phyloP scores from a whole-genome alignment of 2,113 vertebrate species.

The Plectropomus leopardus region DNA sequence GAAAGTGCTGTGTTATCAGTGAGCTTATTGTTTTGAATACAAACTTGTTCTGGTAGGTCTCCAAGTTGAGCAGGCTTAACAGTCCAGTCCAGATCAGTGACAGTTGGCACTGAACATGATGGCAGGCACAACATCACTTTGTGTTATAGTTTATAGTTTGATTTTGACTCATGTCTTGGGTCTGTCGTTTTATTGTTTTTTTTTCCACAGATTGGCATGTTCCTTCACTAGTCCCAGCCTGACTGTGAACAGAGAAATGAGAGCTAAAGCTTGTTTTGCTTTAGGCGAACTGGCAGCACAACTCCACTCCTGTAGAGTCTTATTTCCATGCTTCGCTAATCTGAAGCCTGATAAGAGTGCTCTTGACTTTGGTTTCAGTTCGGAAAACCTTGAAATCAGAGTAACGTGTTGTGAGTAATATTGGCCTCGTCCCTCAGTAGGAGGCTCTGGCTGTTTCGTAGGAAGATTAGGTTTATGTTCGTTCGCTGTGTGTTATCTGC shows the following conservation, averaged over 20 bases:
- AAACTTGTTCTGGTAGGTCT: background rate
- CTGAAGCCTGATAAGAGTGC: slow-evolving; percentile 44
- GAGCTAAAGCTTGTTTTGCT: slow-evolving; percentile 41
- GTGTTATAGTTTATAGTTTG: background rate
- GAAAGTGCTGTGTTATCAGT: background rate
- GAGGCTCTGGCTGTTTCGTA: slow-evolving; percentile 1
- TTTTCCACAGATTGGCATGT: background rate
- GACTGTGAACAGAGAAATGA: slow-evolving; percentile 17
- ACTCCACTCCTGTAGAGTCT: slow-evolving; percentile 36
- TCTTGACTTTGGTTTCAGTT: slow-evolving; percentile 62
- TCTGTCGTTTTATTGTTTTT: background rate
- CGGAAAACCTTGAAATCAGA: slow-evolving; percentile 57
- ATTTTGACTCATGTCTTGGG: background rate
- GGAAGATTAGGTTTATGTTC: slow-evolving; percentile 37
- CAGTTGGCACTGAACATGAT: background rate
- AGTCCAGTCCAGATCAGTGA: background rate
- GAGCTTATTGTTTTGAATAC: slow-evolving; percentile 20
- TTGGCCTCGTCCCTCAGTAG: background rate
- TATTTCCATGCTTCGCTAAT: slow-evolving; percentile 51
- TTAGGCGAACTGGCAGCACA: slow-evolving; percentile 32
- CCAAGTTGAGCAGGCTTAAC: background rate
- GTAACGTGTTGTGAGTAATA: slow-evolving; percentile 28
- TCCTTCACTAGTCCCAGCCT: background rate
- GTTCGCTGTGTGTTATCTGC: slow-evolving; percentile 57
- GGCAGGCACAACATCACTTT: no score